Conservation (phyloP, 2,888 invertebrate species). For the Melanostoma mellinum region DNA sequence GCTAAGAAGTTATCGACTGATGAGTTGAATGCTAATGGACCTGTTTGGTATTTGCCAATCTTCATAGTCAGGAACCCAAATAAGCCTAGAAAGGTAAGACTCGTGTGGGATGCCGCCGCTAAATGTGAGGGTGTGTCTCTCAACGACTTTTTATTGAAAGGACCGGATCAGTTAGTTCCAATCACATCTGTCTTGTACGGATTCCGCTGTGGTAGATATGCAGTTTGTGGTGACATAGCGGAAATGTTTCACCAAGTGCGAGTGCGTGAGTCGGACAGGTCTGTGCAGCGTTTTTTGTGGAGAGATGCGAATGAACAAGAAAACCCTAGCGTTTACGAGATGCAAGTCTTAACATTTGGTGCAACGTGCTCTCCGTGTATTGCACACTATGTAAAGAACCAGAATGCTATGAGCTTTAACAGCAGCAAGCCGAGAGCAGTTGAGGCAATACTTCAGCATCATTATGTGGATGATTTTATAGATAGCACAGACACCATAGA, state of each 20-base stretch:
- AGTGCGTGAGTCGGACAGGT: constrained; percentile 36
- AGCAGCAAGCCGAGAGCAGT: constrained; percentile 18
- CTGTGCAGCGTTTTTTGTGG: constrained; percentile 62
- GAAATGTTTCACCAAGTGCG: constrained; percentile 67
- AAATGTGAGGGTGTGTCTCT: constrained; percentile 74
- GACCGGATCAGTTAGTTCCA: constrained; percentile 75
- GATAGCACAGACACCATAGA: constrained; percentile 27
- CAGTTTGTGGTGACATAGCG: constrained; percentile 56
- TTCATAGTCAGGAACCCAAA: constrained; percentile 71
- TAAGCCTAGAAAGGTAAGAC: constrained; percentile 74
- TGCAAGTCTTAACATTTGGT: constrained; percentile 35
- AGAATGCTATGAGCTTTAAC: constrained; percentile 16
- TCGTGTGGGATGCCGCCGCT: constrained; percentile 78
- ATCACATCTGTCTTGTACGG: constrained; percentile 55
- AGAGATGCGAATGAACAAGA: constrained; percentile 9
- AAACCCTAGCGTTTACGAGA: constrained; percentile 8
- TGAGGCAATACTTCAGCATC: constrained; percentile 27
- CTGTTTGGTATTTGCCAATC: constrained; percentile 69
- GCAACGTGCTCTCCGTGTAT: constrained; percentile 30
- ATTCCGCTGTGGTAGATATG: constrained; percentile 58
- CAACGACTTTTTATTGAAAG: constrained; percentile 76
- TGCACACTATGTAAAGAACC: constrained; percentile 33
- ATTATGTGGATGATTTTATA: constrained; percentile 43
- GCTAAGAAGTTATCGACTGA: constrained; percentile 36
- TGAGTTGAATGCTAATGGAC: constrained; percentile 10